Evolutionary conservation across 1,140 invertebrate species (phyloP).

Genomic region (Lycorma delicatula): DNA sequence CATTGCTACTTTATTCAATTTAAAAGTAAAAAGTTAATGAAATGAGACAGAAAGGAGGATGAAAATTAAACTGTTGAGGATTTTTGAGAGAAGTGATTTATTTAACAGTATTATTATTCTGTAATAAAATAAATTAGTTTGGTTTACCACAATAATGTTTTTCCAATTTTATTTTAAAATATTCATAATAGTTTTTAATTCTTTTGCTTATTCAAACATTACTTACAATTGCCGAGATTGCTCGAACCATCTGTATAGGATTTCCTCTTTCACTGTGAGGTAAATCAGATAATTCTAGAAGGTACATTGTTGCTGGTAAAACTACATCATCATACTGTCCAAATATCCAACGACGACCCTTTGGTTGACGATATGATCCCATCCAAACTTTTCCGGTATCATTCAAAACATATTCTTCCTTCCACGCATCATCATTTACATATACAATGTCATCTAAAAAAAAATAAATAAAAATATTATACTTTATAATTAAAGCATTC

Average conservation of each 20-base stretch:
- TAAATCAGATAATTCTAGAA: constrained; percentile 51
- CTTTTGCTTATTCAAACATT: background rate
- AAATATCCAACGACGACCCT: constrained; percentile 62
- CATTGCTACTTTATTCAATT: too few species aligned
- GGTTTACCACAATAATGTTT: too few species aligned
- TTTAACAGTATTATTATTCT: too few species aligned
- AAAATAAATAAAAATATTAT: too few species aligned
- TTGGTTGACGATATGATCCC: constrained; percentile 53
- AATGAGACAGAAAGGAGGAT: too few species aligned
- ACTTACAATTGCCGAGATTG: constrained; percentile 61
- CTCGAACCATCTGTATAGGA: constrained; percentile 57
- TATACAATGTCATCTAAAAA: constrained; percentile 58
- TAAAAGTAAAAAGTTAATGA: too few species aligned
- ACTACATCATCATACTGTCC: constrained; percentile 63
- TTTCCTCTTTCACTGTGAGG: constrained; percentile 57
- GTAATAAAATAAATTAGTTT: too few species aligned
- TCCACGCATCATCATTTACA: constrained; percentile 51
- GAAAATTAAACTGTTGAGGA: too few species aligned
- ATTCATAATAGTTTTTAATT: too few species aligned
- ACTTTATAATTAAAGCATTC: background rate
- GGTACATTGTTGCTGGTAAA: constrained; percentile 51
- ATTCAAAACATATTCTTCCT: constrained; percentile 62
- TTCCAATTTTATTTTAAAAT: too few species aligned
- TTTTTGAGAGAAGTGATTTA: too few species aligned
- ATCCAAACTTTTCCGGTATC: constrained; percentile 70